These are phyloP conservation scores for Vireo altiloquus DNA, from an alignment of 2,113 vertebrate species.

Conservation along the genomic window DNA sequence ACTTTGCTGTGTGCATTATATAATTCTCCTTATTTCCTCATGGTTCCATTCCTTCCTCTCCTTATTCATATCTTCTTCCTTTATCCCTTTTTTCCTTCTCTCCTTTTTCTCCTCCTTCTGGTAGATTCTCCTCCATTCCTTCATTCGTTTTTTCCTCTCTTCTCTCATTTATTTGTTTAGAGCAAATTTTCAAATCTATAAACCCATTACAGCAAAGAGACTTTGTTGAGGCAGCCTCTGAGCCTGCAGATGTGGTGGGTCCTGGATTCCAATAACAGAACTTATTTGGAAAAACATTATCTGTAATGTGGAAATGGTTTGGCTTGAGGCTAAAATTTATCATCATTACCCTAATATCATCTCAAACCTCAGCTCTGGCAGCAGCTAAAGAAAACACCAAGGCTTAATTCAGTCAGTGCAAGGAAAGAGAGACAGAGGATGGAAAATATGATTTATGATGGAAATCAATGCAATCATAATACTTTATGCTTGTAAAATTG, in stretches of 20 bases:
- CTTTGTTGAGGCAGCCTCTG: constrained; percentile 17
- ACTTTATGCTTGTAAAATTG: constrained; percentile 77
- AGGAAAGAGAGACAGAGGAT: constrained; percentile 74
- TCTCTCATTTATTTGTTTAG: constrained; percentile 51
- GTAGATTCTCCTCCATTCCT: background rate
- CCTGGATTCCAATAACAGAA: constrained; percentile 61
- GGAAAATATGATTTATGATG: constrained; percentile 81
- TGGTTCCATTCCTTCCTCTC: background rate
- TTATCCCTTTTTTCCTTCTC: background rate
- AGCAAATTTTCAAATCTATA: constrained; percentile 61
- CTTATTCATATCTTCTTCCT: background rate
- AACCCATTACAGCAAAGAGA: constrained; percentile 55
- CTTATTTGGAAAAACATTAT: constrained; percentile 61
- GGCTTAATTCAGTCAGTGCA: constrained; percentile 77
- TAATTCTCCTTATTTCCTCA: background rate
- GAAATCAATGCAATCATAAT: constrained; percentile 82
- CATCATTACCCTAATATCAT: constrained; percentile 86
- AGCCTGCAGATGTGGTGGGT: constrained; percentile 39
- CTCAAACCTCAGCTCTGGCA: constrained; percentile 75
- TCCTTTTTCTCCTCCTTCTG: background rate
- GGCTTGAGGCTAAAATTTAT: constrained; percentile 78
- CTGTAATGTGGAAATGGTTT: constrained; percentile 74
- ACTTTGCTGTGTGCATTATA: background rate
- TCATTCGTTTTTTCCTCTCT: background rate
- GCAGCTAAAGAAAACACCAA: constrained; percentile 77